Evolutionary conservation across 2,888 invertebrate species (phyloP).

Genomic region (Monopis laevigella): DNA sequence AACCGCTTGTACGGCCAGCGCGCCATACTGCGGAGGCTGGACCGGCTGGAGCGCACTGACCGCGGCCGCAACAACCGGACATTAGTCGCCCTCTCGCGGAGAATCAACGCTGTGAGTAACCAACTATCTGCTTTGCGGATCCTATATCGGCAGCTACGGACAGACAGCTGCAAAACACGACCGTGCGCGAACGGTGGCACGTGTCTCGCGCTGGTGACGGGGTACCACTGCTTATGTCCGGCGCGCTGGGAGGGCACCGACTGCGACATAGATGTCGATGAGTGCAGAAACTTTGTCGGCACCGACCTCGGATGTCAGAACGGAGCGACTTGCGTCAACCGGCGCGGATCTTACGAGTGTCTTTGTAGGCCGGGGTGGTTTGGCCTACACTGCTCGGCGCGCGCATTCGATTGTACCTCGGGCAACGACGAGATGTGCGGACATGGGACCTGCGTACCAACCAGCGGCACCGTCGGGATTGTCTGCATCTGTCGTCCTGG

Average conservation of each 20-base stretch:
- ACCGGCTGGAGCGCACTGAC: conserved; percentile 29
- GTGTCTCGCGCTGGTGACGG: conserved; percentile 76
- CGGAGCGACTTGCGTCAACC: conserved; percentile 85
- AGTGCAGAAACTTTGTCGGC: conserved; percentile 81
- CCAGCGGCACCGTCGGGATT: conserved; percentile 71
- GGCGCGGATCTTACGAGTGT: conserved; percentile 84
- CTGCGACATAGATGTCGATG: conserved; percentile 87
- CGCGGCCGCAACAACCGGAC: background rate
- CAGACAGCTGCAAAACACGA: conserved; percentile 74
- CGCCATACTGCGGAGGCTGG: conserved; percentile 31
- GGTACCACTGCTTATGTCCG: conserved; percentile 79
- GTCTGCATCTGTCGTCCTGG: conserved; percentile 88
- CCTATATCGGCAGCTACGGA: conserved; percentile 44
- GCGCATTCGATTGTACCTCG: conserved; percentile 76
- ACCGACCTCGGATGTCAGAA: conserved; percentile 94
- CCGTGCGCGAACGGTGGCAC: conserved; percentile 88
- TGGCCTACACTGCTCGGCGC: conserved; percentile 84
- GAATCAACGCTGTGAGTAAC: conserved; percentile 34
- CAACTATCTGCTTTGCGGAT: conserved; percentile 49
- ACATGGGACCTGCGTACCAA: conserved; percentile 83
- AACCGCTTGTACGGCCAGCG: conserved; percentile 18
- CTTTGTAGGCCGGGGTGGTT: conserved; percentile 79
- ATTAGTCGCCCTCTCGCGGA: conserved; percentile 31
- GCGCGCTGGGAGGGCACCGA: conserved; percentile 73
- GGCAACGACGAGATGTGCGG: conserved; percentile 85